Conservation (phyloP, 2,888 invertebrate genomes). For the Habroteleia sp. region DNA sequence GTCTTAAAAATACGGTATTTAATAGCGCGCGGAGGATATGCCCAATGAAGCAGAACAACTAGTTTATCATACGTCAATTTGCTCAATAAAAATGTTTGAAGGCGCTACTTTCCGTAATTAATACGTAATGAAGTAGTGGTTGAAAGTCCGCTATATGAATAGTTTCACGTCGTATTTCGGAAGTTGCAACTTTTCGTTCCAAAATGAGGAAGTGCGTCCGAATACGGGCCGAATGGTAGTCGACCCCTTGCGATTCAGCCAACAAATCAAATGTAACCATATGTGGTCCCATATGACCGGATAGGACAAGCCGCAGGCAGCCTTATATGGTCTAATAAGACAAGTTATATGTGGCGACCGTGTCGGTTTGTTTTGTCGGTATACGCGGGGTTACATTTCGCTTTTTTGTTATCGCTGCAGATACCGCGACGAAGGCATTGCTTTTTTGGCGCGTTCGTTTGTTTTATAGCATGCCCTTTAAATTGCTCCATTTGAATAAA, state of each 20-base stretch:
- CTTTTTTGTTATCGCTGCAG: conserved; percentile 40
- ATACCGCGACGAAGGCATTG: conserved; percentile 27
- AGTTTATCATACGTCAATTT: conserved; percentile 48
- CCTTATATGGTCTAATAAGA: conserved; percentile 52
- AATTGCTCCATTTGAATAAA: conserved; percentile 42
- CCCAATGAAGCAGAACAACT: conserved; percentile 38
- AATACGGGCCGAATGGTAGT: conserved; percentile 25
- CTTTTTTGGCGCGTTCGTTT: conserved; percentile 18
- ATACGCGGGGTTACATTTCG: conserved; percentile 37
- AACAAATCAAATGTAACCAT: conserved; percentile 50
- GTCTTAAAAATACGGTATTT: conserved; percentile 30
- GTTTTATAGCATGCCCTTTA: conserved; percentile 33
- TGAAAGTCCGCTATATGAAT: not conserved
- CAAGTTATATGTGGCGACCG: conserved; percentile 12
- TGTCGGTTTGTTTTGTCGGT: conserved; percentile 29
- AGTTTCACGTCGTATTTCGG: conserved; percentile 18
- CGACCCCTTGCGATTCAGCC: conserved; percentile 22
- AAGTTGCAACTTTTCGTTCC: conserved; percentile 27
- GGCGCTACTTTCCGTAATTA: conserved; percentile 40
- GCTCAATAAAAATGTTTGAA: conserved; percentile 7
- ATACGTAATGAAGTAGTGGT: conserved; percentile 16
- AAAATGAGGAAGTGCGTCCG: conserved; percentile 32
- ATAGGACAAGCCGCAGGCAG: conserved; percentile 35
- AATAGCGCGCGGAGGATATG: conserved; percentile 6
- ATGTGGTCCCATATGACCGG: conserved; percentile 49